phyloP scores from a whole-genome alignment of 2,113 vertebrate species.

The Brienomyrus longianalis region DNA sequence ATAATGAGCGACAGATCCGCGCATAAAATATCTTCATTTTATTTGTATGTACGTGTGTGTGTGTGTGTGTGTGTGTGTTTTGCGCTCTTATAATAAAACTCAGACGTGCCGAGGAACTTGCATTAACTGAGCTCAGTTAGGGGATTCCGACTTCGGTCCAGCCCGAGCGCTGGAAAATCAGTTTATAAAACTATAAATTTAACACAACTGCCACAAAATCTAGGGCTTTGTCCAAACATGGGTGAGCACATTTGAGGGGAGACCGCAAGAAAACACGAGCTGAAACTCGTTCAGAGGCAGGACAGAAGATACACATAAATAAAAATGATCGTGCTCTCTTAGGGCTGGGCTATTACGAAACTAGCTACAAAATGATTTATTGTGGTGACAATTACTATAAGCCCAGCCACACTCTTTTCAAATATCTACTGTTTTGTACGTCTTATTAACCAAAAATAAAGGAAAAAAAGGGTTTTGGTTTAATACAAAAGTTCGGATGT shows the following conservation, averaged over 20 bases:
- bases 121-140: not conserved
- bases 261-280: not conserved
- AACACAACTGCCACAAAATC: not conserved
- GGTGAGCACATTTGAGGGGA: not conserved
- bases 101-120: not conserved
- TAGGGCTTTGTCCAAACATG: not conserved
- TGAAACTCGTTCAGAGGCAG: conserved; percentile 2
- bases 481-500: not conserved
- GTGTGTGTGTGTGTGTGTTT: not conserved
- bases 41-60: not conserved
- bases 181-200: conserved; percentile 25
- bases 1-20: not conserved
- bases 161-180: conserved; percentile 18
- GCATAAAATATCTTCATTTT: conserved; percentile 1
- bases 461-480: not conserved
- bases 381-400: not conserved
- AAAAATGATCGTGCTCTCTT: not conserved
- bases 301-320: not conserved
- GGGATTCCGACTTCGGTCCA: not conserved
- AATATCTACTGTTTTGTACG: not conserved
- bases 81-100: not conserved
- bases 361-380: not conserved
- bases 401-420: not conserved
- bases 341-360: not conserved
- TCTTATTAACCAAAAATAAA: not conserved